Conservation (phyloP, 1,140 invertebrate species). For the Pararge aegeria region DNA sequence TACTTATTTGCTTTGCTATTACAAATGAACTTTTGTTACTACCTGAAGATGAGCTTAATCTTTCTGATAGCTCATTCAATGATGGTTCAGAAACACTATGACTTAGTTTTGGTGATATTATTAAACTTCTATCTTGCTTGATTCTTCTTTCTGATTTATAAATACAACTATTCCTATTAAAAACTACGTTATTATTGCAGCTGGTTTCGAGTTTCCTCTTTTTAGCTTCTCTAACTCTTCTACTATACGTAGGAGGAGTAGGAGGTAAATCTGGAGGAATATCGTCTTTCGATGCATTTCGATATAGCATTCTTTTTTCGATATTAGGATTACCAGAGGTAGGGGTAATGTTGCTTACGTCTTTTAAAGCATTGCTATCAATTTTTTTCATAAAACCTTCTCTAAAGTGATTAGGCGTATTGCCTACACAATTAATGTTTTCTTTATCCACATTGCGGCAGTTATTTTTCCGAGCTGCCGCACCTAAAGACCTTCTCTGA, state of each 20-base stretch:
- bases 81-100: slow-evolving; percentile 66
- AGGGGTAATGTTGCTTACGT: slow-evolving; percentile 72
- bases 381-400: slow-evolving; percentile 69
- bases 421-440: slow-evolving; percentile 66
- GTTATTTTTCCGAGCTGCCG: slow-evolving; percentile 56
- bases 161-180: slow-evolving; percentile 54
- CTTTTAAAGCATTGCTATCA: slow-evolving; percentile 61
- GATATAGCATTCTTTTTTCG: slow-evolving; percentile 51
- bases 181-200: slow-evolving; percentile 47
- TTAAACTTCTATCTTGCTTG: slow-evolving; percentile 45
- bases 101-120: slow-evolving; percentile 46
- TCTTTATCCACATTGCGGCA: slow-evolving; percentile 64
- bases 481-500: slow-evolving; percentile 65
- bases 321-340: slow-evolving; percentile 55
- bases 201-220: slow-evolving; percentile 67
- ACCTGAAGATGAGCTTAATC: slow-evolving; percentile 47
- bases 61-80: slow-evolving; percentile 59
- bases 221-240: slow-evolving; percentile 70
- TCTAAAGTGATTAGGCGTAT: slow-evolving; percentile 69
- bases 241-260: slow-evolving; percentile 68
- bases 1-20: slow-evolving; percentile 35
- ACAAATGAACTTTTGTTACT: slow-evolving; percentile 47
- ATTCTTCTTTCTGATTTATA: slow-evolving; percentile 71
- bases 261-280: slow-evolving; percentile 59
- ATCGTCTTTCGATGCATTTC: slow-evolving; percentile 55